Base-by-base conservation (phyloP, 2,888 invertebrate genomes). In the Clunio marinus region DNA sequence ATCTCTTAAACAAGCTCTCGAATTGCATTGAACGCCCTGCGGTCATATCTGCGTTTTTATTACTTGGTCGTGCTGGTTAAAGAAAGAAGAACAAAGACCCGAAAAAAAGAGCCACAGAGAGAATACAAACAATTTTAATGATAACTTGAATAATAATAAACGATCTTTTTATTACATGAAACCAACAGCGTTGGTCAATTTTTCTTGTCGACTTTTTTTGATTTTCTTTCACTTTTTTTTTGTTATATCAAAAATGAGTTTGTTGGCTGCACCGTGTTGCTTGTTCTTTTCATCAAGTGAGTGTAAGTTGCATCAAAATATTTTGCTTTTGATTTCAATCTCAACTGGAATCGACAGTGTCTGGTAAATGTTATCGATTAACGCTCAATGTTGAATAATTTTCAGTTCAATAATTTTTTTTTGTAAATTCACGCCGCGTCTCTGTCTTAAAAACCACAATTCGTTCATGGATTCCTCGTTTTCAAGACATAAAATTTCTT, bases 141-240 rank as follows among this genome's bases (percentile, higher is more conserved):
- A 60, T 60, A 58, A 60, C 60, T 37, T 60, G 60, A 37, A 60
- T 58, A 51, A 32, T 32, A 32, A 51, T 51, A 51, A 51, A 37
- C 28, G 60, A 13, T 28, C 60, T 60, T 60, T 60, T 60, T 32
- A 60, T 60, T 60, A 60, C 41, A 41, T 60, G 37, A 35, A 60
- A 32, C 37, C 35, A 35, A 60, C 60, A 15, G 35, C 60, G 37
- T 22, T 32, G 28, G 22, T 60, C 58, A 27, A 58, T 28, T 28
- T 58, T 10, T 58, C 20, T 58, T 32, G 51, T 22, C 51, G 22
- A 51, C 20, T 51, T 60, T 20, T 22, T 13, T 35, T 32, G 13
- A 22, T 1, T 20, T 7, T 3, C 35, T 10, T 15, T 22, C 4
- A 37, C 17, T 35, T 20, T 35, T 17, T 60, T 15, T 60, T 32